Percentiles rank a stretch among this genome's conserved stretches.
These are phyloP conservation scores for Paracyclopina nana DNA, from an alignment of 1,140 invertebrate genomes.

Conservation along the genomic window DNA sequence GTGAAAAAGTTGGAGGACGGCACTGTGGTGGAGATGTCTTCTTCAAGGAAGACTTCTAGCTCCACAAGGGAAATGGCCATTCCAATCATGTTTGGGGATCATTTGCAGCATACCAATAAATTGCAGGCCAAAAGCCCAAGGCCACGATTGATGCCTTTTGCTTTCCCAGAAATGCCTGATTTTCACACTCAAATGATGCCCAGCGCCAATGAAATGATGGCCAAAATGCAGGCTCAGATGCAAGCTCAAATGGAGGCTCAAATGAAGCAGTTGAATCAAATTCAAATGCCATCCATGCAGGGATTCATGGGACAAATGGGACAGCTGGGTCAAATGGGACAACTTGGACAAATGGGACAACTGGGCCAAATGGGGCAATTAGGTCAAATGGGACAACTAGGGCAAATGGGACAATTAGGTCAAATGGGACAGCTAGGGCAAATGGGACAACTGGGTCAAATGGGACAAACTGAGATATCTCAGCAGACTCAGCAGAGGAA, in stretches of 20 bases:
- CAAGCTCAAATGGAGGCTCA: constrained; percentile 15
- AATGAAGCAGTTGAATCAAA: no score
- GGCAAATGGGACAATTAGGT: no score
- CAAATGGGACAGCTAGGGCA: no score
- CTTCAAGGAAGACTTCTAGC: not conserved
- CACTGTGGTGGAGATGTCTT: constrained; percentile 9
- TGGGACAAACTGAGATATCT: no score
- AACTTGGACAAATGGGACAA: no score
- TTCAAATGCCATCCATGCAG: constrained; percentile 8
- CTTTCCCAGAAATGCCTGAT: constrained; percentile 7
- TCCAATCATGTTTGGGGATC: constrained; percentile 9
- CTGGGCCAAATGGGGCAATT: not conserved
- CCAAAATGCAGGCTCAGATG: constrained; percentile 10
- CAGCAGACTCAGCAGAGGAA: no score
- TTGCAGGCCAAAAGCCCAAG: constrained; percentile 1
- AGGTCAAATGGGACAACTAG: not conserved
- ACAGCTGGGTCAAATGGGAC: no score
- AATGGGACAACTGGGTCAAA: no score
- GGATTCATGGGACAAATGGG: no score
- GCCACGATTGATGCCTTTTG: constrained; percentile 14
- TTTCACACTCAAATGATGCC: constrained; percentile 3
- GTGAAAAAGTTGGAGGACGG: constrained; percentile 12
- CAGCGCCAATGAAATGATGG: constrained; percentile 13
- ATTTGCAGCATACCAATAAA: no score
- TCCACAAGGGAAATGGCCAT: constrained; percentile 15